phyloP scores from a whole-genome alignment of 2,797 vertebrate genomes.

The Rhinogobio ventralis region DNA sequence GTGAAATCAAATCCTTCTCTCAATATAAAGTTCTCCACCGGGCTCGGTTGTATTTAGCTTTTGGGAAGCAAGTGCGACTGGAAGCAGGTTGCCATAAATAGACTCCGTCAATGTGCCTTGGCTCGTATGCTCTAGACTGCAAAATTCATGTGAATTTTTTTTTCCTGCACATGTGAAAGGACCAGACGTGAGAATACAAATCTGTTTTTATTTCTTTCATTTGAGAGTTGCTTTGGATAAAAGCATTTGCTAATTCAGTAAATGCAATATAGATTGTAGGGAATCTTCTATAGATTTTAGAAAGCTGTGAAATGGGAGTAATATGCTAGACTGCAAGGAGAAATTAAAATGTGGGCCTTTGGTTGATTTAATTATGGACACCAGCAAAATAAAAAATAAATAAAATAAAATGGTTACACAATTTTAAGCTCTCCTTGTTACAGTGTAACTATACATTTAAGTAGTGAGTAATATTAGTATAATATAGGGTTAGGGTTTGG shows the following conservation, averaged over 20 bases:
- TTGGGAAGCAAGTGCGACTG: conserved; percentile 69
- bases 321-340: not conserved
- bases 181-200: conserved; percentile 22
- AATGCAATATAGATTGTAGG: not conserved
- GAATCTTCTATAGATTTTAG: not conserved
- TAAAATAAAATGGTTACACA: too few species aligned
- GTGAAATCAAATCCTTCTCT: conserved; percentile 61
- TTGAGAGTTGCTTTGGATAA: not conserved
- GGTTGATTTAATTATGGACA: not conserved
- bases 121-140: conserved; percentile 34
- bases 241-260: not conserved
- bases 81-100: conserved; percentile 78
- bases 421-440: too few species aligned
- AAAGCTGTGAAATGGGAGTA: not conserved
- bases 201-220: not conserved
- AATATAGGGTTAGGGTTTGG: too few species aligned
- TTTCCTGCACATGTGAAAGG: conserved; percentile 18
- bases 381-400: not conserved
- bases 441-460: too few species aligned
- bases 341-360: not conserved
- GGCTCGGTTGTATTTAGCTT: conserved; percentile 55
- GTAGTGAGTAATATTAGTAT: too few species aligned
- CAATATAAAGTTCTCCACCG: conserved; percentile 52
- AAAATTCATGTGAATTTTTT: too few species aligned
- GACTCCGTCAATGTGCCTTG: conserved; percentile 59